phyloP scores from a whole-genome alignment of 2,888 invertebrate species.

The Hyposoter didymator region DNA sequence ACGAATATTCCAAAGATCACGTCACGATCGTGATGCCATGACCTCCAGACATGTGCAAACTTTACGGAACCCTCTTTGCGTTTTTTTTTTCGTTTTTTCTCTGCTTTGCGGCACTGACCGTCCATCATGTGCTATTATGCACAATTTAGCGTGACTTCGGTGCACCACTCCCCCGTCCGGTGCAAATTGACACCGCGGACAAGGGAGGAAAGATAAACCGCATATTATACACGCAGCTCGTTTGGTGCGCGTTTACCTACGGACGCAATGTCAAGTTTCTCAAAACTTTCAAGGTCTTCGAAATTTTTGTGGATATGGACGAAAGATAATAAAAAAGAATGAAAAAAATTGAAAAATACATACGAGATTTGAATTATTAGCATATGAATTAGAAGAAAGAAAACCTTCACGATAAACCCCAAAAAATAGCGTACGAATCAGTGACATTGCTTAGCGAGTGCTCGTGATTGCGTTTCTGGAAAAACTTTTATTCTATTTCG shows the following conservation, averaged over 20 bases:
- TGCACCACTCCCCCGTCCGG: conserved; percentile 37
- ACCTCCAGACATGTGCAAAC: conserved; percentile 14
- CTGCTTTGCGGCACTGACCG: background rate
- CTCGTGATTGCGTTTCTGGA: no score
- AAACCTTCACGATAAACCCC: no score
- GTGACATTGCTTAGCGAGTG: no score
- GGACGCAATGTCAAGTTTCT: conserved; percentile 57
- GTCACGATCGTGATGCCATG: background rate
- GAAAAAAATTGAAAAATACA: background rate
- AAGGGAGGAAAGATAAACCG: conserved; percentile 1
- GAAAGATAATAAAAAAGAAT: background rate
- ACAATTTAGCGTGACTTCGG: conserved; percentile 45
- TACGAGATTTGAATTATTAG: background rate
- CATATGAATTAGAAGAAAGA: background rate
- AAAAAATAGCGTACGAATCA: no score
- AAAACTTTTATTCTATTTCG: no score
- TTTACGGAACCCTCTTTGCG: conserved; percentile 16
- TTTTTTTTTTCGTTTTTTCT: conserved; percentile 15
- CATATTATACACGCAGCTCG: conserved; percentile 36
- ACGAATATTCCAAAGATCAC: no score
- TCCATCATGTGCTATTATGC: conserved; percentile 7
- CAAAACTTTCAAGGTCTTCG: conserved; percentile 23
- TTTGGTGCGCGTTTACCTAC: conserved; percentile 8
- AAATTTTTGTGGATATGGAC: background rate
- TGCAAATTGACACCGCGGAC: background rate